phyloP scores from a whole-genome alignment of 2,888 invertebrate genomes.

The Escarpia spicata region DNA sequence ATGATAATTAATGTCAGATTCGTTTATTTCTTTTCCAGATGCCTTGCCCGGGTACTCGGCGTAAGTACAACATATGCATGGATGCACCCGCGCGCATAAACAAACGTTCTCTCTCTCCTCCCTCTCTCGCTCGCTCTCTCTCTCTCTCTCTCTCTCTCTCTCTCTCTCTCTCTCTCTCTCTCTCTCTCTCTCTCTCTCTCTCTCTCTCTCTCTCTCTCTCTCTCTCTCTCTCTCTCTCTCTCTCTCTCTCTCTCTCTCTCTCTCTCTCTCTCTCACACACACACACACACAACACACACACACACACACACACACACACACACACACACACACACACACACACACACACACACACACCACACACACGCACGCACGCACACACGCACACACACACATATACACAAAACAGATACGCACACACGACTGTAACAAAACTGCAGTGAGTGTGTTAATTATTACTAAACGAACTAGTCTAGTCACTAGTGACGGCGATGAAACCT shows the following conservation, averaged over 20 bases:
- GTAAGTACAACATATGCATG: not conserved
- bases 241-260: not conserved
- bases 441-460: too few species aligned
- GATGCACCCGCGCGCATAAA: not conserved
- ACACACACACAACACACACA: too few species aligned
- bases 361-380: not conserved
- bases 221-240: not conserved
- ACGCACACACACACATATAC: not conserved
- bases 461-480: too few species aligned
- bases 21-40: not conserved
- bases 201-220: not conserved
- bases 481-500: too few species aligned
- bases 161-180: not conserved
- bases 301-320: not conserved
- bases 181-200: not conserved
- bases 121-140: constrained; percentile 7
- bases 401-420: not conserved
- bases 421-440: not conserved
- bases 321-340: not conserved
- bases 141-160: not conserved
- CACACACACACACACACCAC: not conserved
- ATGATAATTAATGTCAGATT: not conserved
- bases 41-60: not conserved
- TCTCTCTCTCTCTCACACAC: not conserved
- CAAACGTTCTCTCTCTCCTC: not conserved